These are phyloP conservation scores for western clawed frog (Xenopus tropicalis) DNA, from an alignment of 2,113 vertebrate genomes.

Conservation along the genomic window DNA sequence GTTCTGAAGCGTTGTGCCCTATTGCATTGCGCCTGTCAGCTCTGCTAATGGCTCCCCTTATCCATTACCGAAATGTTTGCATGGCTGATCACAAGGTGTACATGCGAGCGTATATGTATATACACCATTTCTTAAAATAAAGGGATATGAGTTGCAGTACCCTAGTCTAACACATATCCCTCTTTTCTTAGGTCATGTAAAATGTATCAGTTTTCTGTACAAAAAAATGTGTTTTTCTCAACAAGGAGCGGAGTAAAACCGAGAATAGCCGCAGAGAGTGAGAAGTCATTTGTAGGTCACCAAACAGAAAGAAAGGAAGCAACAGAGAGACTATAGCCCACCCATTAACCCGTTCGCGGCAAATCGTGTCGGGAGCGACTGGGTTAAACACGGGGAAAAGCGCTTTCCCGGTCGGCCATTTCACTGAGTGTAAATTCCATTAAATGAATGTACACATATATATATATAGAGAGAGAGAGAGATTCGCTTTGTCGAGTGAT, in stretches of 20 bases:
- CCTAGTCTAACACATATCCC: too few relatives aligned
- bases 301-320: conserved; percentile 27
- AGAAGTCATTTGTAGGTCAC: conserved; percentile 72
- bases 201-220: not conserved
- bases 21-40: too few relatives aligned
- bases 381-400: not conserved
- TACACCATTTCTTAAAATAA: too few relatives aligned
- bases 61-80: too few relatives aligned
- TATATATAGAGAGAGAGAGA: too few relatives aligned
- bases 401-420: not conserved
- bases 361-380: conserved; percentile 34
- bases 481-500: too few relatives aligned
- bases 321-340: conserved; percentile 20
- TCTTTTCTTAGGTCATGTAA: not conserved
- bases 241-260: not conserved
- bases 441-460: too few relatives aligned
- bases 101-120: too few relatives aligned
- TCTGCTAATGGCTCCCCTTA: too few relatives aligned
- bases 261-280: conserved; percentile 55
- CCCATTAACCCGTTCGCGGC: not conserved
- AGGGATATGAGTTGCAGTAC: too few relatives aligned
- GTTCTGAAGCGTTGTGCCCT: too few relatives aligned
- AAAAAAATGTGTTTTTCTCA: conserved; percentile 46
- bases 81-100: too few relatives aligned
- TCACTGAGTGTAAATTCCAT: not conserved